Conservation (phyloP, 2,888 invertebrate species). For the Campoletis raptor region DNA sequence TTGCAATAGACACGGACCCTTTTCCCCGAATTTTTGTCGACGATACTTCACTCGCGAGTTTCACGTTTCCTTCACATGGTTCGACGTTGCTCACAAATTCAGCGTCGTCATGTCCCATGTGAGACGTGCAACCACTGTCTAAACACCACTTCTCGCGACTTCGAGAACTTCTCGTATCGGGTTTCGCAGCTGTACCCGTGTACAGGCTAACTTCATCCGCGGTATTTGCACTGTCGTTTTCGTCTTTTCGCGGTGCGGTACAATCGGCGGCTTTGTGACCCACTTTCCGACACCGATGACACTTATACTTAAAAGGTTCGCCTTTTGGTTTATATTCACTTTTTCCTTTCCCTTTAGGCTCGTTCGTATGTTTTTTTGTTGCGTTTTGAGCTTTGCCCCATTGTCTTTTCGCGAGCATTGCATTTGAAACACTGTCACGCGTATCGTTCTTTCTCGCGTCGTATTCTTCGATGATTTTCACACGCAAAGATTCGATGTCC, state of each 20-base stretch:
- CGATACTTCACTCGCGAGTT: not conserved
- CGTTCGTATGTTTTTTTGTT: not conserved
- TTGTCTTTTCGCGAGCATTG: constrained; percentile 3
- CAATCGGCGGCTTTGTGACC: constrained; percentile 31
- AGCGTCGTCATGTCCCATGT: not conserved
- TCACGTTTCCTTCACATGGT: not conserved
- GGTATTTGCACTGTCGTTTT: constrained; percentile 3
- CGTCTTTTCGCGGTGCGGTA: not conserved
- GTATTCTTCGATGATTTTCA: constrained; percentile 23
- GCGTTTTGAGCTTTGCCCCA: not conserved
- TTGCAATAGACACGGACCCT: not conserved
- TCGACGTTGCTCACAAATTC: not conserved
- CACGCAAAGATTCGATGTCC: not conserved
- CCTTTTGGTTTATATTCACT: not conserved
- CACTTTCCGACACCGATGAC: constrained; percentile 24
- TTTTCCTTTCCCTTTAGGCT: not conserved
- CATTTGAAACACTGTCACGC: not conserved
- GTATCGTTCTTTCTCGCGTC: constrained; percentile 22
- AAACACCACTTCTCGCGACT: not conserved
- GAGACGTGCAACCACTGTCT: not conserved
- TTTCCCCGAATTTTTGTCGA: not conserved
- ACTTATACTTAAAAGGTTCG: constrained; percentile 10
- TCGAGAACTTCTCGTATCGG: not conserved
- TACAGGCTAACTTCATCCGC: not conserved
- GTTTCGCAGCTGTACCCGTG: not conserved